phyloP scores from a whole-genome alignment of 2,888 invertebrate genomes.

The Teinopalpus imperialis region DNA sequence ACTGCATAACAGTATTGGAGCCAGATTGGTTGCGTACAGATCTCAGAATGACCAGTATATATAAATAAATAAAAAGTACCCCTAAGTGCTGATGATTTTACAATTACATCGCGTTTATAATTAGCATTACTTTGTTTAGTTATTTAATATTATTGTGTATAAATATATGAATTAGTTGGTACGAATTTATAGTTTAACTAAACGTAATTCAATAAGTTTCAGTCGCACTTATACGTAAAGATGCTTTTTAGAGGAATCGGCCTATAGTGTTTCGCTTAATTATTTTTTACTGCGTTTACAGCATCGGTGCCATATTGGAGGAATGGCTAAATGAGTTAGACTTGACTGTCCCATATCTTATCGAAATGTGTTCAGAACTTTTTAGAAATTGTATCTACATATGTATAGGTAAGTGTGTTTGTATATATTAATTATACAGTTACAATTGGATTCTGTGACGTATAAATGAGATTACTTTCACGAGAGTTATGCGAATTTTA shows the following conservation, averaged over 20 bases:
- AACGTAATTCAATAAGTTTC: slow-evolving; percentile 42
- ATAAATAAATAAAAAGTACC: slow-evolving; percentile 44
- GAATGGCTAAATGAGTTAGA: slow-evolving; percentile 27
- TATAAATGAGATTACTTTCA: slow-evolving; percentile 6
- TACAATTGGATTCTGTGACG: slow-evolving; percentile 18
- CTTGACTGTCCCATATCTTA: slow-evolving; percentile 64
- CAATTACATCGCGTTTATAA: slow-evolving; percentile 50
- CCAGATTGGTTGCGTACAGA: slow-evolving; percentile 66
- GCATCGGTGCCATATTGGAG: slow-evolving; percentile 57
- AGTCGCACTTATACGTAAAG: slow-evolving; percentile 71
- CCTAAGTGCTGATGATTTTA: slow-evolving; percentile 51
- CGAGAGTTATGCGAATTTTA: not conserved
- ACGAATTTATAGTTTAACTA: slow-evolving; percentile 71
- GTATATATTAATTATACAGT: slow-evolving; percentile 52
- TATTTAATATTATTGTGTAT: slow-evolving; percentile 31
- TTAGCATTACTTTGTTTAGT: slow-evolving; percentile 46
- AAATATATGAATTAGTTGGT: slow-evolving; percentile 62
- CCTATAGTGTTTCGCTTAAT: slow-evolving; percentile 13
- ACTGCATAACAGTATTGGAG: slow-evolving; percentile 62
- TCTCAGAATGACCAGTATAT: slow-evolving; percentile 79
- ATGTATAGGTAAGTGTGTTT: slow-evolving; percentile 46
- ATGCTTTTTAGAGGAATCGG: slow-evolving; percentile 44
- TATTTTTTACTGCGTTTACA: slow-evolving; percentile 5
- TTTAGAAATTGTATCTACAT: slow-evolving; percentile 70
- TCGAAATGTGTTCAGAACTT: slow-evolving; percentile 76